Evolutionary conservation across 2,888 invertebrate species (phyloP), one percentile per base, ranked within the genome.

Genomic region (Cheilosia impressa): DNA sequence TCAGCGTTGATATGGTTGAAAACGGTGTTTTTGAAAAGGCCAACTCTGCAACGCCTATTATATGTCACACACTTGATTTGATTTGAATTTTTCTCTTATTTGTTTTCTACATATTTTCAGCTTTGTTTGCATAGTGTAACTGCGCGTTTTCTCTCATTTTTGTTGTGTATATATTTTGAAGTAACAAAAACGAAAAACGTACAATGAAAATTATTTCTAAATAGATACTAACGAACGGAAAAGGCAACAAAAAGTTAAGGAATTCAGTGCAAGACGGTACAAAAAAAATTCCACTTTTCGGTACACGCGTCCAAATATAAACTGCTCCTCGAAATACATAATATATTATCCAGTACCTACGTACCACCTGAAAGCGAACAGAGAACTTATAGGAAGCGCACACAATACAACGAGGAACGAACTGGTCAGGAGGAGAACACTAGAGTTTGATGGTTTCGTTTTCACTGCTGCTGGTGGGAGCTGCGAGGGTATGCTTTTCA

Each of bases 281-380:
- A 62, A 53, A 65, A 66, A 71, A 72, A 79, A 72, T 19, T 81
- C 63, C 76, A 85, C 85, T 85, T 85, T 81, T 85, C 85, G 80
- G 72, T 85, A 85, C 76, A 77, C 85, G 81, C 85, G 85, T 85
- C 85, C 85, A 85, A 85, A 85, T 85, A 85, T 85, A 85, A 85
- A 85, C 85, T 85, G 85, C 72, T 85, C 60, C 76, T 58, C 81
- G 68, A 76, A 72, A 81, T 81, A 85, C 85, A 85, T 85, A 85
- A 81, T 81, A 85, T 81, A 81, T 85, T 85, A 85, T 85, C 81
- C 76, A 81, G 85, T 85, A 81, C 85, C 85, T 72, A 76, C 72
- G 75, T 65, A 71, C 76, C 81, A 85, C 85, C 85, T 85, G 85
- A 85, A 80, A 75, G 58, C 24, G 75, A 83, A 38, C 75, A 57